Evolutionary conservation across 2,888 invertebrate genomes (phyloP).

Genomic region (Eupithecia dodoneata): DNA sequence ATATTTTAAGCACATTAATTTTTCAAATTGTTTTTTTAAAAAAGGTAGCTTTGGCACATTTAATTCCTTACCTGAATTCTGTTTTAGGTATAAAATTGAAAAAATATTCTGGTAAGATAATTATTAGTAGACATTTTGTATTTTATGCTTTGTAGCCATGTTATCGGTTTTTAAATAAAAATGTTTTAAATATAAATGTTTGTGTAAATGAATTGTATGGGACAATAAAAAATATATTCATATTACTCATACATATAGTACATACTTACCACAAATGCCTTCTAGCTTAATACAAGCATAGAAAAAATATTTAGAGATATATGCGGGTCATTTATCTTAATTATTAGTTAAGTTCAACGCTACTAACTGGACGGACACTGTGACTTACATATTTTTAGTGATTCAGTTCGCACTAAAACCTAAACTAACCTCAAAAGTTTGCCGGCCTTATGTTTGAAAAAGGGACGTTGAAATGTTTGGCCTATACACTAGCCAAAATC

Average conservation of each 20-base stretch:
- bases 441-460: too few relatives aligned
- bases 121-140: background rate
- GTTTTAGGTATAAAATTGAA: background rate
- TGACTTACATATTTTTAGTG: background rate
- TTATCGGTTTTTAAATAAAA: conserved; percentile 37
- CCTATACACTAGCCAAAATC: too few relatives aligned
- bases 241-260: conserved; percentile 21
- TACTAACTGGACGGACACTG: background rate
- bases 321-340: background rate
- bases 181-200: conserved; percentile 35
- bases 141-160: conserved; percentile 26
- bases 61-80: conserved; percentile 7
- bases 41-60: conserved; percentile 27
- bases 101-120: background rate
- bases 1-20: conserved; percentile 38
- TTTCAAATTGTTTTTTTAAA: conserved; percentile 29
- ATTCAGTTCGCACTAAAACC: too few relatives aligned
- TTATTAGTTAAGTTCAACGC: background rate
- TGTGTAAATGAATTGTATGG: conserved; percentile 42
- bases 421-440: too few relatives aligned
- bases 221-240: conserved; percentile 43
- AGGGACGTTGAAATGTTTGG: too few relatives aligned
- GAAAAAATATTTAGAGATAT: background rate
- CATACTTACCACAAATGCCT: conserved; percentile 28
- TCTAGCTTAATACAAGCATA: conserved; percentile 13